Evolutionary conservation across 2,888 invertebrate species (phyloP), one percentile per base, ranked within the genome.

Genomic region (Hyposoter didymator): DNA sequence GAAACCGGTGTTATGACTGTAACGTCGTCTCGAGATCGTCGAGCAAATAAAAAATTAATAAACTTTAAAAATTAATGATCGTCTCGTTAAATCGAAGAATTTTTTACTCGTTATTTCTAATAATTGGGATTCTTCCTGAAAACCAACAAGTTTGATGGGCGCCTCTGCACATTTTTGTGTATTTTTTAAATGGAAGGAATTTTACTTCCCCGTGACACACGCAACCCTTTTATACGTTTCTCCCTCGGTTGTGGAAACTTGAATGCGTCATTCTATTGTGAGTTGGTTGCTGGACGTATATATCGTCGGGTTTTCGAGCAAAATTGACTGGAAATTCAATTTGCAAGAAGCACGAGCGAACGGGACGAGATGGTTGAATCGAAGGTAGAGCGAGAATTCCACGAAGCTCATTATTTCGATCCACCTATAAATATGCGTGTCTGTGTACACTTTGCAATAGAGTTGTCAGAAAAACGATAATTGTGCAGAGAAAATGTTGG

Each of bases 1-100:
- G 52, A 79, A 79, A 78, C 85, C 75, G 28, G 0, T 85, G 79
- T 79, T 85, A 85, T 85, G 82, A 79, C 85, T 75, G 82, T 82
- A 84, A 47, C 55, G 79, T 85, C 35, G 76, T 64, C 49, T 55
- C 67, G 69, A 22, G 69, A n/a, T 66, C 22, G 32, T 49, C 79
- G 82, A 10, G 83, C 35, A 22, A 45, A 49, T 59, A 32, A 43
- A 19, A 74, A 43, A 82, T 62, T 62, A 74, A 62, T n/a, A 10
- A 47, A 67, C 69, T 22, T 35, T 1, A 6, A 35, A 5, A 35
- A 35, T 35, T 35, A 76, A 81, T 85, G 87, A n/a, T n/a, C n/a
- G n/a, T n/a, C n/a, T n/a, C n/a, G n/a, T n/a, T n/a, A n/a, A n/a
- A n/a, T n/a, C n/a, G n/a, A n/a, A n/a, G n/a, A n/a, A n/a, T n/a